Base-by-base conservation (phyloP, 2,888 invertebrate species). In the Nomada fabriciana region DNA sequence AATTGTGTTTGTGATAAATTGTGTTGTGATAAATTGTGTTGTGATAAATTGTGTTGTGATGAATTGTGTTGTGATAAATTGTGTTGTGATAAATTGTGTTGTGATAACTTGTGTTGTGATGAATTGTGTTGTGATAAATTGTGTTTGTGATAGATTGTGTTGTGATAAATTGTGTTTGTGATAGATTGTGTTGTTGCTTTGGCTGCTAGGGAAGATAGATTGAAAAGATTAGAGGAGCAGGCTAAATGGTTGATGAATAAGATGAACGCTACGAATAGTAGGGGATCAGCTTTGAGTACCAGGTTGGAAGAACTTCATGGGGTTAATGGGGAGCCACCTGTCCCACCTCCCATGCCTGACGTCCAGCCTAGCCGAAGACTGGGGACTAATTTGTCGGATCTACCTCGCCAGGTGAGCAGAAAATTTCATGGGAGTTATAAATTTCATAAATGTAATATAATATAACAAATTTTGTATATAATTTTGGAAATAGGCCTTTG, bases 201-300 rank as follows among this genome's bases (percentile, higher is more conserved):
- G 82, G 96, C 96, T 36, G 96, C 96, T 0, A 95, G 97, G 83
- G 96, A 97, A 86, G 95, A 95, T 63, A 94, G 97, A 68, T 94
- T 97, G 29, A 96, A 95, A 91, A 94, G 96, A 68, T 94, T 98
- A 70, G 98, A 98, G 94, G 97, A 97, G 88, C 97, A 98, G 93
- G 97, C 97, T 23, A 96, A 96, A 89, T 96, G 96, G 80, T 94
- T 98, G 9, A 97, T 97, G 70, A 96, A 95, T 82, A 97, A 96
- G 94, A 97, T 98, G 50, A 95, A 96, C 74, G 96, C 96, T 84
- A 97, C 97, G 0, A 96, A 96, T 0, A 95, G 95, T 36, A 96
- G 96, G 90, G 96, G 97, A 55, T 96, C 96, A 0, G 96, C 95
- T 78, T 95, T 98, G 63, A 95, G 96, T 86, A 96, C 96, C 80